A percentile compares a stretch with the other conserved stretches of the same genome.
Conservation (phyloP, 2,888 invertebrate species). For the Teleogryllus oceanicus region DNA sequence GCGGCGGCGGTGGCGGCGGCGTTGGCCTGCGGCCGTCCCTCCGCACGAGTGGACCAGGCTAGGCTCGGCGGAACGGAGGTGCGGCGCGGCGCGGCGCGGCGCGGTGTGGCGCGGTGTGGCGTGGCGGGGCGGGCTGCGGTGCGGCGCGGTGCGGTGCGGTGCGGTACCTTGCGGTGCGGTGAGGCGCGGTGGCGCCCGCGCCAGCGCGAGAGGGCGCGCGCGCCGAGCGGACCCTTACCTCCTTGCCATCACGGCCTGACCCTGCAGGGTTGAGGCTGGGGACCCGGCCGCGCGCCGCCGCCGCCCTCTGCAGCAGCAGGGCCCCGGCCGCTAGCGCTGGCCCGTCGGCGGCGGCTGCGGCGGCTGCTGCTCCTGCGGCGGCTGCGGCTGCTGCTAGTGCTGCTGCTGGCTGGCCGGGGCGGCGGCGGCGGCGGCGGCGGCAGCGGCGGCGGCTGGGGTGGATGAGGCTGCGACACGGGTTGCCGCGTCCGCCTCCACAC, state of each 20-base stretch:
- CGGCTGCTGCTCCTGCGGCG: neutral
- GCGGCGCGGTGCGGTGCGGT: neutral
- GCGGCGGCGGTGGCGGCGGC: no score
- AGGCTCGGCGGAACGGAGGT: neutral
- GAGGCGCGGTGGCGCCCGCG: neutral
- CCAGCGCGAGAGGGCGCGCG: no score
- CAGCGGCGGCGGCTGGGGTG: neutral
- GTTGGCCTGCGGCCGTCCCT: neutral
- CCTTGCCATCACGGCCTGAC: conserved; percentile 55
- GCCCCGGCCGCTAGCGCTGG: neutral
- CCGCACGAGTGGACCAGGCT: conserved; percentile 12
- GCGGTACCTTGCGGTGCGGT: neutral
- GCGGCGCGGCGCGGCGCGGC: neutral
- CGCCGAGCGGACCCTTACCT: conserved; percentile 44
- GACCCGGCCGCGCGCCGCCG: conserved; percentile 30
- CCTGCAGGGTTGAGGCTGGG: conserved; percentile 28
- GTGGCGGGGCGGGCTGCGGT: no score
- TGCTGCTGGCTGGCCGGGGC: neutral
- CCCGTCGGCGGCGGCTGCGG: no score
- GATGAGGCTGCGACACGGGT: neutral
- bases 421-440: neutral
- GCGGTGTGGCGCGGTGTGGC: no score
- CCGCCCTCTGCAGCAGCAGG: conserved; percentile 24
- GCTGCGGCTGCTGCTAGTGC: neutral
- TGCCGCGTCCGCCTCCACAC: neutral